Conservation (phyloP, 2,113 vertebrate species). For the Onychostruthus taczanowskii region DNA sequence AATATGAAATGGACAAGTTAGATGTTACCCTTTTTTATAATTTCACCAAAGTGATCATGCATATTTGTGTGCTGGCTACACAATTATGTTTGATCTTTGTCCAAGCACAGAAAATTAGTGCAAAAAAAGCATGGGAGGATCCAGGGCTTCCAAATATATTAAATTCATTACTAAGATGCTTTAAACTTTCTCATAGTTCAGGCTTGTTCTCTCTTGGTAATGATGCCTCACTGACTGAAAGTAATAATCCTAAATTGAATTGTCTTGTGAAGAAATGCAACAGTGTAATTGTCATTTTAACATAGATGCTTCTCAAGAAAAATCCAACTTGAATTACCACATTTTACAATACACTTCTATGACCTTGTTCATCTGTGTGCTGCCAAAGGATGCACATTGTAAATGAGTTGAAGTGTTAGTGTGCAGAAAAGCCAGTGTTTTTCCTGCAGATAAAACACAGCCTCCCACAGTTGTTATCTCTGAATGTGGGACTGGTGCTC, state of each 20-base stretch:
- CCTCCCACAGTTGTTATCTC: background rate
- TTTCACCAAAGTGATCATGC: background rate
- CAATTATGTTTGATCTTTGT: background rate
- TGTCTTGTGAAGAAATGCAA: background rate
- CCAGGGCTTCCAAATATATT: background rate
- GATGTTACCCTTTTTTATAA: conserved; percentile 22
- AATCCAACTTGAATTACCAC: background rate
- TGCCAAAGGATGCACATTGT: background rate
- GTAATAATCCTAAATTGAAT: background rate
- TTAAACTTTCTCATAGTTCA: background rate
- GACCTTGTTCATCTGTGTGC: background rate
- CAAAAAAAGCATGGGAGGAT: background rate
- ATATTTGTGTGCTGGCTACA: background rate
- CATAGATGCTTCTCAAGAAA: background rate
- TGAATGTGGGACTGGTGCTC: background rate
- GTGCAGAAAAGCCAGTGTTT: background rate
- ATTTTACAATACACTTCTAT: background rate
- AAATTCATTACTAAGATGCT: background rate
- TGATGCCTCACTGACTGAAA: background rate
- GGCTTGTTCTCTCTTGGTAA: background rate
- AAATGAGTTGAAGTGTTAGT: background rate
- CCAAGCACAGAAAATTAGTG: background rate
- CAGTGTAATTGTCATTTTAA: background rate
- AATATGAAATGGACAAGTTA: conserved; percentile 39
- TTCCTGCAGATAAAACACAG: background rate